Base-by-base conservation (phyloP, 1,140 invertebrate species). In the Neotoxoptera formosana region DNA sequence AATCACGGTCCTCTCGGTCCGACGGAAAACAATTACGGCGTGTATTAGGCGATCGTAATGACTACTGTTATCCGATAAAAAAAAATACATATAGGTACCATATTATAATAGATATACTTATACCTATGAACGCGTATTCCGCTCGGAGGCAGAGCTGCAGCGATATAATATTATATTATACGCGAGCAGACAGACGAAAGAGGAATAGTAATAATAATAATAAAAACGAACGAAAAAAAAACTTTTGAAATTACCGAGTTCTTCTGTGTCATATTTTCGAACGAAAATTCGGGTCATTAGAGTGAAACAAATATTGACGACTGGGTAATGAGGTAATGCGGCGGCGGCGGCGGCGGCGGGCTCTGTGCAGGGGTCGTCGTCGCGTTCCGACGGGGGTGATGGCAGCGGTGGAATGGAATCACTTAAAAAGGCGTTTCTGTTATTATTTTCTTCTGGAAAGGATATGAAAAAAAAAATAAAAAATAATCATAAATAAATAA, bases 401-500 rank as follows among this genome's bases (percentile, higher is more conserved):
- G 41, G 23, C 2, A 34, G 23, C 23, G 53, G 60, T 81, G 90
- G 51, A 91, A 91, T 81, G 90, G 90, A 91, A 91, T 76, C 90
- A 91, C 90, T 91, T 91, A 91, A 91, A 91, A 91, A 81, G 45
- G 67, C 90, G 90, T 91, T 83, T 83, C 47, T 83, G 91, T 92
- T 83, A 48, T 91, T 91, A 92, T 92, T 84, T 48, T 92, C 91
- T 34, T 25, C 88, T n/a, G 88, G 87, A 21, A 53, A 89, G n/a
- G 48, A n/a, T 76, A 51, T 21, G 45, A 67, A 76, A 91, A 76
- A 25, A 25, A 91, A 30, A 53, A 17, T 60, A 34, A 56, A 30
- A 20, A 45, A 84, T 45, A 84, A 84, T 36, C 9, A 86, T 86
- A 86, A 86, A 76, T 76, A 76, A 76, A 76, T 76, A 76, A 76